Percentiles rank a stretch among this genome's conserved stretches.
Conservation (phyloP, 1,140 invertebrate genomes). For the Platorchestia sp. region DNA sequence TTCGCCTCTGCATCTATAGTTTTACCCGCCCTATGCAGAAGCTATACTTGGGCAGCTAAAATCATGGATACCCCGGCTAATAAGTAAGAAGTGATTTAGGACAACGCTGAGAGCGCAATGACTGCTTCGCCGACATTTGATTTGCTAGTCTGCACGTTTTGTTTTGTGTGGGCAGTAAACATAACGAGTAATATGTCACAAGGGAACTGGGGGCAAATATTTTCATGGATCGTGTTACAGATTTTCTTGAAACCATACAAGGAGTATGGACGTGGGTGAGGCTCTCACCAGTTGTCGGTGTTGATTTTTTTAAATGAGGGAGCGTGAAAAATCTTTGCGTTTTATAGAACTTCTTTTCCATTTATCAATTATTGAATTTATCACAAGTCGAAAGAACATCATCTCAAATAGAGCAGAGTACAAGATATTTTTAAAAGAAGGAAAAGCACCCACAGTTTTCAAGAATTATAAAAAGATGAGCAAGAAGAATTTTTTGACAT, state of each 20-base stretch:
- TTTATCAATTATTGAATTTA: neutral
- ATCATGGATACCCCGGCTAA: too few relatives aligned
- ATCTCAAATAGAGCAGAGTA: neutral
- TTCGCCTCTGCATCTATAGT: too few relatives aligned
- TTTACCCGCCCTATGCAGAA: too few relatives aligned
- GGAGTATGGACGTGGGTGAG: too few relatives aligned
- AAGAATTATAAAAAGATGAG: neutral
- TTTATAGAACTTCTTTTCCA: neutral
- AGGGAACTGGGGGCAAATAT: neutral
- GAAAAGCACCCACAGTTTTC: neutral
- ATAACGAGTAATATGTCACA: neutral
- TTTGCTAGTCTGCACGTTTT: neutral
- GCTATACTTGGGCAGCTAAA: too few relatives aligned
- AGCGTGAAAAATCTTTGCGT: neutral
- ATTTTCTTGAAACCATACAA: neutral
- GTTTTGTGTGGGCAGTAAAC: neutral
- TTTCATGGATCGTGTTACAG: neutral
- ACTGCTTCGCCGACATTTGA: neutral
- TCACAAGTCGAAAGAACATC: neutral
- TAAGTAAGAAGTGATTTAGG: too few relatives aligned
- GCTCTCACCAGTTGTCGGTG: neutral
- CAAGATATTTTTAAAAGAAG: neutral
- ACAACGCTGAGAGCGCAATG: neutral
- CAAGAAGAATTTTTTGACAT: neutral
- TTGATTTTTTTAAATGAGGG: neutral